phyloP scores from a whole-genome alignment of 64 coral and sea anemone genomes.

The Montipora efflorescens region DNA sequence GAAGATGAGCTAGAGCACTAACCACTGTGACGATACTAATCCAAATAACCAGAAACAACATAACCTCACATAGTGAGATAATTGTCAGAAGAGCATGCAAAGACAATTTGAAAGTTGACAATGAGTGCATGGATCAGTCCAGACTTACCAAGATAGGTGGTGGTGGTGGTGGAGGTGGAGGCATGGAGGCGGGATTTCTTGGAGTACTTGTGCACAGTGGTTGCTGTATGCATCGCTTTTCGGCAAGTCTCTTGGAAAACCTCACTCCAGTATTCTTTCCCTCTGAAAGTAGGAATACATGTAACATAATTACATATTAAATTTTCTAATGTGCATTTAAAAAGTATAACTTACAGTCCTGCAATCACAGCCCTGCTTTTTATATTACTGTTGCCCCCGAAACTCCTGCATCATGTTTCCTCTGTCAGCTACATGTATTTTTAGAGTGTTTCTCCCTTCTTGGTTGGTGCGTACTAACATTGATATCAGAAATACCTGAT shows the following conservation, averaged over 20 bases:
- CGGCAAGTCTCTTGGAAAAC: slow-evolving; percentile 27
- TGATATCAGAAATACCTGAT: too few species aligned
- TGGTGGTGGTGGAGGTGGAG: background rate
- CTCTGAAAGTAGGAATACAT: background rate
- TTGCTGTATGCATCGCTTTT: background rate
- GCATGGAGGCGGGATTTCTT: background rate
- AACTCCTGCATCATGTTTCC: too few species aligned
- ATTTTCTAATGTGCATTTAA: background rate
- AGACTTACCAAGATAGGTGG: slow-evolving; percentile 36
- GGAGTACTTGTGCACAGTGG: slow-evolving; percentile 19
- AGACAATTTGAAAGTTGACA: background rate
- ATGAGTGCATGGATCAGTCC: background rate
- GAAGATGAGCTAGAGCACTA: too few species aligned
- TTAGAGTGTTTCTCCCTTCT: too few species aligned
- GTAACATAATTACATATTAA: background rate
- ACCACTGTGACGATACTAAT: too few species aligned
- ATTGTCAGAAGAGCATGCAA: background rate
- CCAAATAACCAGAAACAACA: too few species aligned
- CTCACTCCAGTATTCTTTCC: slow-evolving; percentile 32
- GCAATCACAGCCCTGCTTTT: too few species aligned
- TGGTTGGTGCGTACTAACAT: too few species aligned
- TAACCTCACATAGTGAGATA: background rate
- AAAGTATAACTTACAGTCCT: too few species aligned
- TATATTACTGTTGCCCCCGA: too few species aligned
- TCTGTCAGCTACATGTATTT: too few species aligned